phyloP scores from a whole-genome alignment of 2,888 invertebrate species.

The Mythimna pallens region DNA sequence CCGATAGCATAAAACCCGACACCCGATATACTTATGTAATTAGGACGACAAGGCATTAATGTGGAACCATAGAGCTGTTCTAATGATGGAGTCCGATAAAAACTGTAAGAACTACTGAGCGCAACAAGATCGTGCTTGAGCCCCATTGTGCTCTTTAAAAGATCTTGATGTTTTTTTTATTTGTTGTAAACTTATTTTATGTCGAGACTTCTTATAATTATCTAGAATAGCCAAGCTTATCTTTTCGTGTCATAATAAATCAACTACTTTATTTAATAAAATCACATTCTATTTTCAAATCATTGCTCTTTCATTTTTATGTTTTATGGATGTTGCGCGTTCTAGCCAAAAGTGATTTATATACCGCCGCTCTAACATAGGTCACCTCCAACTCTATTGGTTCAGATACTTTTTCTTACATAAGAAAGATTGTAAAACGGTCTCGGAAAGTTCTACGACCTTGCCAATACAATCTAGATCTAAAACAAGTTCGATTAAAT shows the following conservation, averaged over 20 bases:
- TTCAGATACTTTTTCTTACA: slow-evolving; percentile 30
- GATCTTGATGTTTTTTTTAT: too few relatives aligned
- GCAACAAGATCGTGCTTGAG: too few relatives aligned
- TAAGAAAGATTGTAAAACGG: slow-evolving; percentile 38
- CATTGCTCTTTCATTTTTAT: slow-evolving; percentile 19
- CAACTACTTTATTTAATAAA: slow-evolving; percentile 10
- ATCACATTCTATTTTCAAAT: slow-evolving; percentile 14
- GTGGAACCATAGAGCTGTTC: too few relatives aligned
- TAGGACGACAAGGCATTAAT: too few relatives aligned
- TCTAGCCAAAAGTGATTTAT: slow-evolving; percentile 31
- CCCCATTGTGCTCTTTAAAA: too few relatives aligned
- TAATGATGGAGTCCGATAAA: too few relatives aligned
- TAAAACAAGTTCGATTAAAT: slow-evolving; percentile 73
- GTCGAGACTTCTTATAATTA: slow-evolving; percentile 17
- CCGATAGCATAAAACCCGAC: too few relatives aligned
- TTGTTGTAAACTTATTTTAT: slow-evolving; percentile 6
- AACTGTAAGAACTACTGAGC: too few relatives aligned
- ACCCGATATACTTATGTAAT: too few relatives aligned
- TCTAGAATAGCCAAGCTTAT: background rate
- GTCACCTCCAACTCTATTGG: slow-evolving; percentile 44
- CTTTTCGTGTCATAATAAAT: slow-evolving; percentile 7
- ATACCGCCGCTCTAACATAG: slow-evolving; percentile 27
- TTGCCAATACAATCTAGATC: slow-evolving; percentile 70
- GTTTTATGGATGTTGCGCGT: slow-evolving; percentile 18
- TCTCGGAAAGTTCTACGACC: slow-evolving; percentile 56